Evolutionary conservation across 2,888 invertebrate genomes (phyloP).

Genomic region (Eledona agricola): DNA sequence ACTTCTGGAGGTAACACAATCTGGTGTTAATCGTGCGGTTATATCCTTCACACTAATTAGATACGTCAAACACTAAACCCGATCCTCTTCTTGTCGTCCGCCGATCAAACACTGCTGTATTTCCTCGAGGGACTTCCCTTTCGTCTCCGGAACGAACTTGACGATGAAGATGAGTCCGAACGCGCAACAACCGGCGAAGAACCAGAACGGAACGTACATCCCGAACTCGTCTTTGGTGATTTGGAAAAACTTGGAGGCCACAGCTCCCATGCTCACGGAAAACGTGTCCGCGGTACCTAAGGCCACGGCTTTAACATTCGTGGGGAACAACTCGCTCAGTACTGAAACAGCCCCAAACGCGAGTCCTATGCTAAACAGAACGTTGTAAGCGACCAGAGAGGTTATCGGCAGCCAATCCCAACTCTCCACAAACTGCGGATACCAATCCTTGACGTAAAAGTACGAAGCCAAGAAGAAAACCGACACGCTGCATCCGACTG

Average conservation of each 20-base stretch:
- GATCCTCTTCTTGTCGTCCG: constrained; percentile 27
- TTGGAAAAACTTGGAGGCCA: constrained; percentile 64
- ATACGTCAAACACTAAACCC: constrained; percentile 18
- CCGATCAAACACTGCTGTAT: constrained; percentile 72
- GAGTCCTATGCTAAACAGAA: constrained; percentile 64
- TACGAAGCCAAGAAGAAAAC: constrained; percentile 60
- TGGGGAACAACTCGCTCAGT: constrained; percentile 66
- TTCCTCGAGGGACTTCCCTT: constrained; percentile 73
- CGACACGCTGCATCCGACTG: constrained; percentile 59
- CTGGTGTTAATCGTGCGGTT: constrained; percentile 12
- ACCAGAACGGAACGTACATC: constrained; percentile 72
- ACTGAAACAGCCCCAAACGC: constrained; percentile 65
- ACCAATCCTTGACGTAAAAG: constrained; percentile 62
- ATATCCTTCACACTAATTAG: constrained; percentile 19
- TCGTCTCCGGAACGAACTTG: constrained; percentile 72
- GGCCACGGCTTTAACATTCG: constrained; percentile 66
- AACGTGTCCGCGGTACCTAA: constrained; percentile 66
- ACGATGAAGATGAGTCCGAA: constrained; percentile 70
- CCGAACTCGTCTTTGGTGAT: constrained; percentile 67
- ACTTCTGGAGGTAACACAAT: constrained; percentile 7
- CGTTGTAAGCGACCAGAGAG: constrained; percentile 64
- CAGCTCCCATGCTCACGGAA: constrained; percentile 63
- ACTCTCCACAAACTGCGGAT: constrained; percentile 52
- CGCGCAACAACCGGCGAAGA: constrained; percentile 69
- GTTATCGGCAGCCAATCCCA: constrained; percentile 64